Percentiles rank a stretch among this genome's conserved stretches.
Conservation (phyloP, 1,140 invertebrate genomes). For the Littorina saxatilis region DNA sequence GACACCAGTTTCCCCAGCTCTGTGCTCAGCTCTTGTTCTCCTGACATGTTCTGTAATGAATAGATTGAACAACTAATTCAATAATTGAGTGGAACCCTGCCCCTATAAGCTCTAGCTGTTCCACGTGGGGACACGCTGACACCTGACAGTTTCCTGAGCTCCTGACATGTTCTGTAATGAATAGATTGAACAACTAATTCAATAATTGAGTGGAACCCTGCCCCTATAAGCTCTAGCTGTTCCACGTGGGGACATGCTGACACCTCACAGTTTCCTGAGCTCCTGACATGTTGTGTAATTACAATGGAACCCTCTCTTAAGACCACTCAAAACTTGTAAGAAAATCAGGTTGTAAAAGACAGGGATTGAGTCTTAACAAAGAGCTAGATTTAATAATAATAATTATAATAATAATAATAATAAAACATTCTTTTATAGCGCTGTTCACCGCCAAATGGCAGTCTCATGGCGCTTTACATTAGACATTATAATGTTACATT, state of each 20-base stretch:
- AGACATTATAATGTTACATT: too few species aligned
- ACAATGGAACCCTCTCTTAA: too few species aligned
- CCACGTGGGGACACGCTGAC: constrained; percentile 41
- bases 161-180: constrained; percentile 24
- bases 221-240: constrained; percentile 50
- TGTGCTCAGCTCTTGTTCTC: constrained; percentile 14
- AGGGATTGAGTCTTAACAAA: too few species aligned
- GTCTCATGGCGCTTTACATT: too few species aligned
- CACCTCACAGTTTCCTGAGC: constrained; percentile 14
- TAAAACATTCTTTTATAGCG: too few species aligned
- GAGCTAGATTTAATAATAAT: too few species aligned
- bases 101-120: constrained; percentile 51
- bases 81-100: constrained; percentile 42
- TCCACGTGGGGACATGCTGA: constrained; percentile 43
- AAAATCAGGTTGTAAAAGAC: too few species aligned
- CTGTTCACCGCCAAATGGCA: too few species aligned
- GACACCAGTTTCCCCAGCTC: constrained; percentile 26
- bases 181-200: too few species aligned
- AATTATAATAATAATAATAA: too few species aligned
- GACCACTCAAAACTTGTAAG: constrained; percentile 8
- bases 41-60: constrained; percentile 21
- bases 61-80: too few species aligned
- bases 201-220: constrained; percentile 41
- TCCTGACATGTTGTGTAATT: constrained; percentile 24
- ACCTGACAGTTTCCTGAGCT: constrained; percentile 20